A percentile compares a stretch with the other conserved stretches of the same genome.
Conservation (phyloP, 2,888 invertebrate species). For the Drosophila crucigera region DNA sequence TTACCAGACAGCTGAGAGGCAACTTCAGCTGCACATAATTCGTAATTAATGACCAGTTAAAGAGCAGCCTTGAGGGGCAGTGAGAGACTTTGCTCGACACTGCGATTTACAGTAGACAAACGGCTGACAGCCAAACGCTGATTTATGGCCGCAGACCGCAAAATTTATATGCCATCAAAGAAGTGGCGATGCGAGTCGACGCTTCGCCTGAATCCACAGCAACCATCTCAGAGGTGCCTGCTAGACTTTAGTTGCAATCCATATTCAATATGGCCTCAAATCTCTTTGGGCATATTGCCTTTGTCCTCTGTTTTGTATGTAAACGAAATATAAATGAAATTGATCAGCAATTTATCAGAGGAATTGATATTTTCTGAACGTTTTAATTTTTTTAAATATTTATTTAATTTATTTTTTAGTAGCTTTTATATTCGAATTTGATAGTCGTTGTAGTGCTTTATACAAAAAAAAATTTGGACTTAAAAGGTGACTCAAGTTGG, state of each 20-base stretch:
- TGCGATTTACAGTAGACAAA: conserved; percentile 71
- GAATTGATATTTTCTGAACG: background rate
- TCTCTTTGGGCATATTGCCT: conserved; percentile 11
- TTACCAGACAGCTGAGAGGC: conserved; percentile 62
- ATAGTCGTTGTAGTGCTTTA: no score
- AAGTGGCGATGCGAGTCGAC: conserved; percentile 63
- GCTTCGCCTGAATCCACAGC: conserved; percentile 48
- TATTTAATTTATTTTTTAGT: background rate
- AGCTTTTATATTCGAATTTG: background rate
- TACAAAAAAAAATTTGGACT: no score
- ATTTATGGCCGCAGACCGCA: conserved; percentile 80
- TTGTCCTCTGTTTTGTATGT: background rate
- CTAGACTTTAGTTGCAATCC: conserved; percentile 60
- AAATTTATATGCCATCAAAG: conserved; percentile 81
- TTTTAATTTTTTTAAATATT: background rate
- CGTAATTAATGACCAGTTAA: conserved; percentile 81
- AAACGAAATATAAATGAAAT: background rate
- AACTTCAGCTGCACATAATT: conserved; percentile 71
- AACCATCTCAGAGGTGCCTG: conserved; percentile 34
- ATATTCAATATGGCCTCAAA: conserved; percentile 49
- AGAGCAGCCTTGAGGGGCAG: conserved; percentile 61
- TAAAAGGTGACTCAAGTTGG: no score
- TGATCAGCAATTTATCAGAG: background rate
- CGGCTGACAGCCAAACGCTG: conserved; percentile 82
- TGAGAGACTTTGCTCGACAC: conserved; percentile 35